A percentile compares a stretch with the other conserved stretches of the same genome.
Evolutionary conservation across 2,888 invertebrate genomes (phyloP).

Genomic region (Sphaeridia pumilis): DNA sequence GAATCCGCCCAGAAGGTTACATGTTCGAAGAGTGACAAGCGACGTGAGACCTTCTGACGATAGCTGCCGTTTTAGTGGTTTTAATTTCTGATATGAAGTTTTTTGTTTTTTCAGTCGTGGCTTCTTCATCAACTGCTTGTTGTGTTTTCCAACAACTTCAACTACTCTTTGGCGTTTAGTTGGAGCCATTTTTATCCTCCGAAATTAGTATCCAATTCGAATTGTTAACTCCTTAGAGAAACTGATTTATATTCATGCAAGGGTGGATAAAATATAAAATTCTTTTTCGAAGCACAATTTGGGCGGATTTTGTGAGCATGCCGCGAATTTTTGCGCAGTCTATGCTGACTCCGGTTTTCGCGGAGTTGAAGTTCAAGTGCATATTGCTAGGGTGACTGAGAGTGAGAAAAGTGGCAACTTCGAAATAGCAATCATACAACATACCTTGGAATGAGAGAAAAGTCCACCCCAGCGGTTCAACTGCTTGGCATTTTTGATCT

Average conservation of each 20-base stretch:
- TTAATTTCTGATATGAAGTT: slow-evolving; percentile 1
- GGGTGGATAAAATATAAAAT: too few species aligned
- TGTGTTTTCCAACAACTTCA: neutral
- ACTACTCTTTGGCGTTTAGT: neutral
- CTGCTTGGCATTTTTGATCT: slow-evolving; percentile 40
- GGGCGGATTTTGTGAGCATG: too few species aligned
- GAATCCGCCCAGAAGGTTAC: neutral
- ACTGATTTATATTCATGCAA: too few species aligned
- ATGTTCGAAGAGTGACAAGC: slow-evolving; percentile 1
- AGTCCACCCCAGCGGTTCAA: slow-evolving; percentile 59
- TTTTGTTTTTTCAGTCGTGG: slow-evolving; percentile 2
- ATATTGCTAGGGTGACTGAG: too few species aligned
- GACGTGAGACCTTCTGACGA: neutral
- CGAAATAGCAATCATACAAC: too few species aligned
- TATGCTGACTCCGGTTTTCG: too few species aligned
- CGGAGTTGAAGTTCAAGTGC: too few species aligned
- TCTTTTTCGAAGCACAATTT: too few species aligned
- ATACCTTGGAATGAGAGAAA: slow-evolving; percentile 51
- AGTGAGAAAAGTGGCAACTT: too few species aligned
- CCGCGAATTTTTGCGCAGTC: too few species aligned
- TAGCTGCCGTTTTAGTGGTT: neutral
- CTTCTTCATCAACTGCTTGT: slow-evolving; percentile 4
- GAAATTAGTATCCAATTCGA: too few species aligned
- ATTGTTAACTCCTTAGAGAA: too few species aligned
- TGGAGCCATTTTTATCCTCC: neutral